These are phyloP conservation scores for Drosophila subpulchrella DNA, from an alignment of 1,140 invertebrate genomes.

Conservation along the genomic window DNA sequence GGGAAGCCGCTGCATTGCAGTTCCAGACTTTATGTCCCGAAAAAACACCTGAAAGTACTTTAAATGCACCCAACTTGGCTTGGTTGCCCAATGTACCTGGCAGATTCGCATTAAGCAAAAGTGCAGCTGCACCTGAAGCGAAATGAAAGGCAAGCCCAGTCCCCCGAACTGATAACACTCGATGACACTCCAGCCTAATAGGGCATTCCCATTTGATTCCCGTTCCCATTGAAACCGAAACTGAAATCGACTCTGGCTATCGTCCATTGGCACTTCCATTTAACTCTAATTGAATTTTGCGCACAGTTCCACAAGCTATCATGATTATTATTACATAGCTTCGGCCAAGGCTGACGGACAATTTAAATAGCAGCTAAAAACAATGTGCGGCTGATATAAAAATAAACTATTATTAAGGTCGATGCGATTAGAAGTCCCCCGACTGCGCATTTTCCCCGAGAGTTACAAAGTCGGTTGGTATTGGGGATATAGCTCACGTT, in stretches of 20 bases:
- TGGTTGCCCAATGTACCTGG: background rate
- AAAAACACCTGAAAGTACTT: conserved; percentile 33
- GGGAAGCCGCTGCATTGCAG: background rate
- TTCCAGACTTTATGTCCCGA: background rate
- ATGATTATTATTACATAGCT: background rate
- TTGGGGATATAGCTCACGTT: conserved; percentile 16
- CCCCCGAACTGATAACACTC: conserved; percentile 11
- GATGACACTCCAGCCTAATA: background rate
- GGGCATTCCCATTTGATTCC: conserved; percentile 24
- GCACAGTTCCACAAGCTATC: background rate
- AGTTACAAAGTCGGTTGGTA: background rate
- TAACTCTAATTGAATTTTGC: background rate
- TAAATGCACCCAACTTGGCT: conserved; percentile 4
- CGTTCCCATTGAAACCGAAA: conserved; percentile 19
- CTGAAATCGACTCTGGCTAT: conserved; percentile 4
- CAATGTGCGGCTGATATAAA: conserved; percentile 21
- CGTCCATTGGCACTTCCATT: conserved; percentile 19
- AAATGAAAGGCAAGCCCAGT: background rate
- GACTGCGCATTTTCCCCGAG: conserved; percentile 19
- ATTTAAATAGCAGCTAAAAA: conserved; percentile 20
- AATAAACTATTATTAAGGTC: conserved; percentile 43
- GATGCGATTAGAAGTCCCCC: conserved; percentile 24
- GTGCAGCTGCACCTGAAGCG: conserved; percentile 20
- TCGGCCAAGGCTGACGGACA: background rate
- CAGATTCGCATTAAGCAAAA: background rate